Base-by-base conservation (phyloP, 1,140 invertebrate genomes). In the Pteromalus puparum region DNA sequence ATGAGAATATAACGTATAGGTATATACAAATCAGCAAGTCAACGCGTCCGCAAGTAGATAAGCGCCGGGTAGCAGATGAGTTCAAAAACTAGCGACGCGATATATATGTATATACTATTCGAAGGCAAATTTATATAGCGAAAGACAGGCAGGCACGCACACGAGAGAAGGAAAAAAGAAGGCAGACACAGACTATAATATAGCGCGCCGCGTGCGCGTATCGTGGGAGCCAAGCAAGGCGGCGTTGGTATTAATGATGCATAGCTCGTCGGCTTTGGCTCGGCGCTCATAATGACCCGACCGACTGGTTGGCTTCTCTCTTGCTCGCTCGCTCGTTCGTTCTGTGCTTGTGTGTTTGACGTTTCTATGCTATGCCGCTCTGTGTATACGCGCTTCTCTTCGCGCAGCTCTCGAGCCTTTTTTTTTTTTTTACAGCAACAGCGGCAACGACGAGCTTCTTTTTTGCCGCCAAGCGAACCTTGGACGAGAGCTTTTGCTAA, bases 201-300 rank as follows among this genome's bases (percentile, higher is more conserved):
- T 1, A 26, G 67, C 21, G 67, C 74, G 81, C 74, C 21, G 67
- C 74, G 81, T 73, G 81, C 82, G 74, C 82, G 74, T 83, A 83
- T 83, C 82, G 82, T 83, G 82, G 82, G 82, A 83, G 74, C 82
- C 74, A 34, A 34, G 46, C 74, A 34, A 34, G 46, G 61, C 34
- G 77, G 61, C 77, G 67, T 15, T 26, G 73, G 73, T 38, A 83
- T 83, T 83, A 83, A 83, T 83, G 82, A 83, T 83, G 82, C 82
- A 83, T 82, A 38, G 82, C 82, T 70, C 81, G 81, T 82, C 81
- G 81, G 73, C 73, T 82, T 42, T 82, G 72, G 26, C 82, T 82
- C 81, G 72, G 26, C 81, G 48, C 48, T 83, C 82, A 83, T 83
- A 83, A 83, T 78, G 82, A 83, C 82, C 65, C 74, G 82, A 83